Conservation (phyloP, 2,888 invertebrate species). For the Plemyria rubiginata region DNA sequence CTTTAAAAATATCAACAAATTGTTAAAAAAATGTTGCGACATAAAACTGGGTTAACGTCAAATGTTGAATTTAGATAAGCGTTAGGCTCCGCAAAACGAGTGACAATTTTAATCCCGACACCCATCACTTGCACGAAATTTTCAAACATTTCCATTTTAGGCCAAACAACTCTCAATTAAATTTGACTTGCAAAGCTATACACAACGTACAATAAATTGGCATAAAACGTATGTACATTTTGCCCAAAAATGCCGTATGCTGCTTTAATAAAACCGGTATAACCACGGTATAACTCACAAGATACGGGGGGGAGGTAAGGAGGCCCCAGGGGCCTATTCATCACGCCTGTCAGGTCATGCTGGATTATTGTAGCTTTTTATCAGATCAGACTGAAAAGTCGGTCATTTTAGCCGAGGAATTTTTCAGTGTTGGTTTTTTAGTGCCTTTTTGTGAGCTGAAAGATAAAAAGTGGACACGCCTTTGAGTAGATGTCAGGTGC, state of each 20-base stretch:
- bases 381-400: slow-evolving; percentile 46
- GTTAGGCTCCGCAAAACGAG: background rate
- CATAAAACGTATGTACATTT: slow-evolving; percentile 40
- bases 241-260: slow-evolving; percentile 38
- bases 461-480: slow-evolving; percentile 28
- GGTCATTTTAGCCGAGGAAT: slow-evolving; percentile 29
- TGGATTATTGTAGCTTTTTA: slow-evolving; percentile 51
- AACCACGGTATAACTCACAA: slow-evolving; percentile 47
- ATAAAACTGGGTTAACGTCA: background rate
- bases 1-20: background rate
- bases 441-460: slow-evolving; percentile 15
- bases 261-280: slow-evolving; percentile 46
- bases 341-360: slow-evolving; percentile 46
- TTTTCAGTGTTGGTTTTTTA: slow-evolving; percentile 26
- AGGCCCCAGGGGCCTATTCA: slow-evolving; percentile 44
- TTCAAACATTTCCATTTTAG: slow-evolving; percentile 27
- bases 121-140: slow-evolving; percentile 18
- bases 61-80: slow-evolving; percentile 9
- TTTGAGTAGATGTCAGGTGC: slow-evolving; percentile 16
- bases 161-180: slow-evolving; percentile 33
- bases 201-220: slow-evolving; percentile 35
- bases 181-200: slow-evolving; percentile 36
- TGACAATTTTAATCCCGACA: slow-evolving; percentile 16
- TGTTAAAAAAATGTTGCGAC: background rate
- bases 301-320: slow-evolving; percentile 40